Evolutionary conservation across 1,140 invertebrate genomes (phyloP), one percentile per base, ranked within the genome.

Genomic region (Agrypnia vestita): DNA sequence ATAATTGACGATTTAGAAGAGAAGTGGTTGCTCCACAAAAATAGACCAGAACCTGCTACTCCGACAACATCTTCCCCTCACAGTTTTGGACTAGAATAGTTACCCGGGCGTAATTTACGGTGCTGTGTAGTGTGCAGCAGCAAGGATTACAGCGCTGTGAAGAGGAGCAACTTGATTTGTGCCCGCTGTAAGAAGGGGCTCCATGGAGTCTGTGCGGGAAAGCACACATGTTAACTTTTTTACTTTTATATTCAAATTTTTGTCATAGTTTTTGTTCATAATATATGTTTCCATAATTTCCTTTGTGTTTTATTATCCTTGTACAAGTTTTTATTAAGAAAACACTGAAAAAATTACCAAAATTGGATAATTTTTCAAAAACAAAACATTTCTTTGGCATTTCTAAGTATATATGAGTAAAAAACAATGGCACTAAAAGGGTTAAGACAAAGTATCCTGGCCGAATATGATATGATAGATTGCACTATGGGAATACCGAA

Each of bases 1-100:
- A 61, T 81, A 72, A 79, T 81, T 72, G 43, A 79, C 35, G 73
- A 64, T 64, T 53, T 83, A 61, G 82, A 83, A 76, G 43, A 81
- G n/a, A n/a, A n/a, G n/a, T n/a, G n/a, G n/a, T n/a, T n/a, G n/a
- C n/a, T n/a, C n/a, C n/a, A n/a, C n/a, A 73, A 74, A 74, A 74
- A 74, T 74, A 19, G 10, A 56, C 72, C 72, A 56, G 72, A 56
- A 74, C 21, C 72, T 35, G 53, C 25, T 78, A 78, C 76, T 78
- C 51, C 9, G 72, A 74, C 72, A 43, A 56, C 72, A 74, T 74
- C 72, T 74, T 74, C 72, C 21, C 51, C 72, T 74, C 21, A 56
- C 35, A 74, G 25, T 74, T 74, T 74, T 74, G 72, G 72, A 74
- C 46, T 74, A 15, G 72, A 74, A 74, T 59, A 74, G 71, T 74